Percentiles rank a stretch among this genome's conserved stretches.
phyloP scores from a whole-genome alignment of 2,888 invertebrate genomes.

The Rutpela maculata region DNA sequence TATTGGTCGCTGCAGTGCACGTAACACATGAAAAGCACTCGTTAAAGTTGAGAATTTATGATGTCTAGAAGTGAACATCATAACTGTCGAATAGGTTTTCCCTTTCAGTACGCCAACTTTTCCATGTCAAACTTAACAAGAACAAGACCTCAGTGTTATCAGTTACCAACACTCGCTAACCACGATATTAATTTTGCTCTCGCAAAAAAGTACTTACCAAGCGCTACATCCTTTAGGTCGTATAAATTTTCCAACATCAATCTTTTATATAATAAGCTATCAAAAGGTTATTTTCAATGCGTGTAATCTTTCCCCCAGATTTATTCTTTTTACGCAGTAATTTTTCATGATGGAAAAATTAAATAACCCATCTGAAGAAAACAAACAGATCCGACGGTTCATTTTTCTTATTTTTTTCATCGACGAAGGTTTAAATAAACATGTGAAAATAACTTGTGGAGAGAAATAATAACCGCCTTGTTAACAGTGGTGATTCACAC shows the following conservation, averaged over 20 bases:
- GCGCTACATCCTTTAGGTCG: neutral
- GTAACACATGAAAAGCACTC: neutral
- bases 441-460: no score
- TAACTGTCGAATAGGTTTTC: slow-evolving; percentile 20
- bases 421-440: neutral
- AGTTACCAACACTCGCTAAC: slow-evolving; percentile 19
- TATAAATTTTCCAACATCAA: slow-evolving; percentile 19
- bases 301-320: neutral
- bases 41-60: slow-evolving; percentile 6
- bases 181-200: slow-evolving; percentile 13
- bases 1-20: neutral
- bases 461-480: no score
- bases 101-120: slow-evolving; percentile 6
- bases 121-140: slow-evolving; percentile 14
- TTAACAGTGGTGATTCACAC: no score
- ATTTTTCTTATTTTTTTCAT: neutral
- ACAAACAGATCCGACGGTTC: neutral
- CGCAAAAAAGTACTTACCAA: neutral
- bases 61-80: slow-evolving; percentile 6
- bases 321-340: neutral
- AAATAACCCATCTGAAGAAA: neutral
- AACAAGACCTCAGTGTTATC: slow-evolving; percentile 26
- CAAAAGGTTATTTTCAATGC: neutral
- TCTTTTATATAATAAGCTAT: slow-evolving; percentile 5
- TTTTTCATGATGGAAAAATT: neutral